Evolutionary conservation across 2,797 vertebrate species (phyloP), one percentile per base, ranked within the genome.

Genomic region (Pseudopleuronectes americanus): DNA sequence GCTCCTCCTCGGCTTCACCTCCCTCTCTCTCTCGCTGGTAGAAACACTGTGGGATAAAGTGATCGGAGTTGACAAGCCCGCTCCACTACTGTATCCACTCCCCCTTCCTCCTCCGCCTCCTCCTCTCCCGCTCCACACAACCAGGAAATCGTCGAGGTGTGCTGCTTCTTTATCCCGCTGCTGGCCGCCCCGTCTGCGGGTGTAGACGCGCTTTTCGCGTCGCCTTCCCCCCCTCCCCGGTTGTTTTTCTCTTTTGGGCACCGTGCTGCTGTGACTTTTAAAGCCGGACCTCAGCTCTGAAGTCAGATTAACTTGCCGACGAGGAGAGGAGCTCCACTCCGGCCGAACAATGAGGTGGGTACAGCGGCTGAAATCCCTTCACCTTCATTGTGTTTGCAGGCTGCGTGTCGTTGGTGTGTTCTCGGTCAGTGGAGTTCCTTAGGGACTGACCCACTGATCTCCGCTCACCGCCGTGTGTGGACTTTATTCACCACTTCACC

Each of bases 131-230:
- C 87, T 89, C 87, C 85, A 73, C 79, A 92, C 89, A 93, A 95
- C 93, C 94, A 95, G 94, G 94, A 95, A 95, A 94, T 94, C 89
- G 91, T 83, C 92, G 92, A 88, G 92, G 93, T 92, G 92, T 91
- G 89, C 92, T 92, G 88, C 92, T 92, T 80, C 88, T 90, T 84
- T 86, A 90, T 82, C 75, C 85, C 80, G 81, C 82, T 81, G 61
- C 68, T 88, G 67, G 80, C 83, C 82, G 75, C 85, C 83, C 84
- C 84, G 78, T 83, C 56, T 76, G 75, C 80, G 90, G 92, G 84
- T 80, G 88, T 87, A 89, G 88, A 90, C 90, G 86, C 38, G 71
- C 47, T 49, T 56, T 68, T 68, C 65, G 43, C 56, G 57, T 48
- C 56, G 51, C 56, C 36, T 55, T 14, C 14, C 68, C 66, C 68